Evolutionary conservation across 2,888 invertebrate genomes (phyloP), one percentile per base, ranked within the genome.

Genomic region (Tiliacea aurago): DNA sequence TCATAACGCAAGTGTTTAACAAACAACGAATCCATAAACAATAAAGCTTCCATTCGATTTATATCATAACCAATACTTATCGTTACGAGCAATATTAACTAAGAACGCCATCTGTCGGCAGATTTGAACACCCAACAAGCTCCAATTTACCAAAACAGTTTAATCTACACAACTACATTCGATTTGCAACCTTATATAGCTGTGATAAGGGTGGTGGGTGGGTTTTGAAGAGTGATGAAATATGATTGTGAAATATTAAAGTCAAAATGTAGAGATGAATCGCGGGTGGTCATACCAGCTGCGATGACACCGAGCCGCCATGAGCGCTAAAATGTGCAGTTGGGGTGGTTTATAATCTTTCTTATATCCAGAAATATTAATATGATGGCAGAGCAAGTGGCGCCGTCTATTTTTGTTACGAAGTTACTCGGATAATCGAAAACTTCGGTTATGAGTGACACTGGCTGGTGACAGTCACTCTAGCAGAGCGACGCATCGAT

Each of bases 221-320:
- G 23, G 28, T 64, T 59, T 65, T 13, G 0, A 28, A 4, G 18
- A 41, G 28, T 73, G 74, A 55, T 71, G 45, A 69, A 79, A 79
- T 68, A 79, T 84, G 82, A 7, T 80, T 41, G 81, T 76, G 81
- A 88, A 85, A 77, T 88, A 89, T 87, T 89, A 87, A 91, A 94
- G 93, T 94, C 93, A 93, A 92, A 90, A 86, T 86, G 89, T 88
- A 86, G 88, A 90, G 88, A 88, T 88, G 90, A 91, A 79, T 91
- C 92, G 91, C 93, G 95, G 95, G 95, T 95, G 95, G 95, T 91
- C 95, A 92, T 92, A 91, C 91, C 90, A 92, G 91, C 90, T 91
- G 93, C 87, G 89, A 92, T 92, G 92, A 92, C 89, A 91, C 88
- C 79, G 23, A 70, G 71, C 43, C 43, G 43, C 84, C 73, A 58